Conservation (phyloP, 2,888 invertebrate species). For the Trypoxylon attenuatum region DNA sequence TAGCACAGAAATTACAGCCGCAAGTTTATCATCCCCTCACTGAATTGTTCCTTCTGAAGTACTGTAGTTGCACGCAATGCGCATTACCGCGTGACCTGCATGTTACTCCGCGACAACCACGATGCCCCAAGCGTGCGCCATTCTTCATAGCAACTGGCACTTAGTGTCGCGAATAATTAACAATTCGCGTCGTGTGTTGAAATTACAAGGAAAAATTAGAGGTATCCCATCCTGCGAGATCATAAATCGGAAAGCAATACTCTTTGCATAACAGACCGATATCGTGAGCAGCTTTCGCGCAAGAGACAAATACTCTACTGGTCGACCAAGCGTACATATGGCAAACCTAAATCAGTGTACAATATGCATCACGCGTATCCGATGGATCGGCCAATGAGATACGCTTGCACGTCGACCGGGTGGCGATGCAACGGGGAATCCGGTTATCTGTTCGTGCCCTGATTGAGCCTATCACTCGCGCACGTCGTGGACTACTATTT, state of each 20-base stretch:
- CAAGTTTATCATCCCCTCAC: too few relatives aligned
- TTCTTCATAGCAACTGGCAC: too few relatives aligned
- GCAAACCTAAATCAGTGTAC: slow-evolving; percentile 44
- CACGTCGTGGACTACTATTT: slow-evolving; percentile 41
- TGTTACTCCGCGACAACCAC: too few relatives aligned
- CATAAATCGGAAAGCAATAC: slow-evolving; percentile 15
- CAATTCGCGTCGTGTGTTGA: too few relatives aligned
- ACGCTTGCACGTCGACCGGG: slow-evolving; percentile 27
- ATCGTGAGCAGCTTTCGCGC: slow-evolving; percentile 16
- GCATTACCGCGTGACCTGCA: too few relatives aligned
- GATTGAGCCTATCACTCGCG: slow-evolving; percentile 58
- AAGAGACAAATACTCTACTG: slow-evolving; percentile 41
- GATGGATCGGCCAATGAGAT: slow-evolving; percentile 56
- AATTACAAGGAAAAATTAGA: not conserved
- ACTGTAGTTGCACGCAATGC: too few relatives aligned
- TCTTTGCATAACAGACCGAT: slow-evolving; percentile 27
- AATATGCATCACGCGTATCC: slow-evolving; percentile 52
- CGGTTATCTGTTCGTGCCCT: slow-evolving; percentile 60
- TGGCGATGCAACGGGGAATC: slow-evolving; percentile 48
- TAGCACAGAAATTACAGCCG: too few relatives aligned
- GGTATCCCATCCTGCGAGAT: not conserved
- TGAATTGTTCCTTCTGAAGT: too few relatives aligned
- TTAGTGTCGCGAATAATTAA: too few relatives aligned
- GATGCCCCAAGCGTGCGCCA: too few relatives aligned
- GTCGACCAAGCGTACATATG: slow-evolving; percentile 46